Conservation (phyloP, 2,888 invertebrate species). For the Lutraria lutraria region DNA sequence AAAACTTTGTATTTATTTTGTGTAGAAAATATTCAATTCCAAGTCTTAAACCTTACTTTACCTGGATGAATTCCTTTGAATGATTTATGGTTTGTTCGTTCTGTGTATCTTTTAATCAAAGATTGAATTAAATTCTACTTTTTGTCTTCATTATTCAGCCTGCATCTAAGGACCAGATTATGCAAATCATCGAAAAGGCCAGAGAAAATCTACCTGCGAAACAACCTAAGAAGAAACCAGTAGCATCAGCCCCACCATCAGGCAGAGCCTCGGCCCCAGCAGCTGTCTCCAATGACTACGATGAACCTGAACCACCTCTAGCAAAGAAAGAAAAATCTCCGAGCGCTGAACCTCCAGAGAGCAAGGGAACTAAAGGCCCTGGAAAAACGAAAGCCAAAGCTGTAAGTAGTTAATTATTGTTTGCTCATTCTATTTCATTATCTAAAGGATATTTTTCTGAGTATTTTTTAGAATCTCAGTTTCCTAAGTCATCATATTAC, state of each 20-base stretch:
- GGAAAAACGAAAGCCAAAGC: slow-evolving; percentile 71
- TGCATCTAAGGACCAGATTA: slow-evolving; percentile 89
- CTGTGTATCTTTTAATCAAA: too few relatives aligned
- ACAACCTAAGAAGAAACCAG: slow-evolving; percentile 76
- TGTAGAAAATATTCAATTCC: too few relatives aligned
- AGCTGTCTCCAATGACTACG: slow-evolving; percentile 68
- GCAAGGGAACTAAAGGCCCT: slow-evolving; percentile 58
- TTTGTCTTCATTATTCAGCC: slow-evolving; percentile 81
- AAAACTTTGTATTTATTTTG: too few relatives aligned
- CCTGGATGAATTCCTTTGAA: too few relatives aligned
- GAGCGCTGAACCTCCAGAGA: slow-evolving; percentile 66
- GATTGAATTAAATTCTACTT: too few relatives aligned
- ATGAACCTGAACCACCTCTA: slow-evolving; percentile 72
- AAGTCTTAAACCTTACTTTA: too few relatives aligned
- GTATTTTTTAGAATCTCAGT: too few relatives aligned
- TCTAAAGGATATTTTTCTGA: too few relatives aligned
- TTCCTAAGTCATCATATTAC: too few relatives aligned
- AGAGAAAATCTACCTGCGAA: slow-evolving; percentile 94
- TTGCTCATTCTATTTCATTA: background rate
- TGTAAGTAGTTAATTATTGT: slow-evolving; percentile 59
- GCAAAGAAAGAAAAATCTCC: slow-evolving; percentile 72
- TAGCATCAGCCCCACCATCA: slow-evolving; percentile 66
- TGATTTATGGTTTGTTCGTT: too few relatives aligned
- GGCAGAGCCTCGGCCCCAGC: slow-evolving; percentile 57
- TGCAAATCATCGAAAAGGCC: slow-evolving; percentile 94